These are phyloP conservation scores for Dendrophyllia cribrosa DNA, from an alignment of 64 coral and sea anemone genomes.

Conservation along the genomic window DNA sequence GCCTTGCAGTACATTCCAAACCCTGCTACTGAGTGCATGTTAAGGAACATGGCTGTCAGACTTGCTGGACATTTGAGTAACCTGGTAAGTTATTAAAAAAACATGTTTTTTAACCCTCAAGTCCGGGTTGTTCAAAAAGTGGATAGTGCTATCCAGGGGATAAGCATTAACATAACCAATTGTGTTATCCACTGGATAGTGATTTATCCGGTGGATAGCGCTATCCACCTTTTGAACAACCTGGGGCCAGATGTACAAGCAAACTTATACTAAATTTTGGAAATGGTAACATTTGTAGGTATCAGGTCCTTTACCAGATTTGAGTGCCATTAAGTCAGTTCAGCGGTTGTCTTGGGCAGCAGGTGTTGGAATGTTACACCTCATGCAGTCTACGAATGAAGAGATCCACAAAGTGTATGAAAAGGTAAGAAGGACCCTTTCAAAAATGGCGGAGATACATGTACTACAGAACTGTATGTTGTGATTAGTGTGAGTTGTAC, in stretches of 20 bases:
- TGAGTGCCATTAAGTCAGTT: slow-evolving; percentile 90
- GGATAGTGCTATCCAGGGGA: no score
- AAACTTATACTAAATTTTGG: no score
- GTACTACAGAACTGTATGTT: no score
- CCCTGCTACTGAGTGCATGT: slow-evolving; percentile 83
- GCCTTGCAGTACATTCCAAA: slow-evolving; percentile 96
- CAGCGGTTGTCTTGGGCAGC: slow-evolving; percentile 92
- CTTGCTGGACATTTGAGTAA: slow-evolving; percentile 83
- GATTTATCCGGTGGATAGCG: no score
- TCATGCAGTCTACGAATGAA: slow-evolving; percentile 84
- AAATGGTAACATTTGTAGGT: slow-evolving; percentile 21
- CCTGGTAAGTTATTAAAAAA: slow-evolving; percentile 46
- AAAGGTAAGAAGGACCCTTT: slow-evolving; percentile 64
- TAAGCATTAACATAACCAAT: no score
- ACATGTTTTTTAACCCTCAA: background rate
- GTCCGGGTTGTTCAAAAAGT: no score
- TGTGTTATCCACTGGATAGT: no score
- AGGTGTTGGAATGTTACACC: slow-evolving; percentile 80
- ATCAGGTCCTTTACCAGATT: slow-evolving; percentile 75
- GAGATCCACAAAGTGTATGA: slow-evolving; percentile 97
- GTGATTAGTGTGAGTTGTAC: no score
- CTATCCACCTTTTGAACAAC: no score
- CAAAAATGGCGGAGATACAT: background rate
- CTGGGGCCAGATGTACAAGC: no score
- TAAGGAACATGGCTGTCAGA: slow-evolving; percentile 90